A percentile compares a stretch with the other conserved stretches of the same genome.
Evolutionary conservation across 2,888 invertebrate genomes (phyloP).

Genomic region (Napeogenes inachia): DNA sequence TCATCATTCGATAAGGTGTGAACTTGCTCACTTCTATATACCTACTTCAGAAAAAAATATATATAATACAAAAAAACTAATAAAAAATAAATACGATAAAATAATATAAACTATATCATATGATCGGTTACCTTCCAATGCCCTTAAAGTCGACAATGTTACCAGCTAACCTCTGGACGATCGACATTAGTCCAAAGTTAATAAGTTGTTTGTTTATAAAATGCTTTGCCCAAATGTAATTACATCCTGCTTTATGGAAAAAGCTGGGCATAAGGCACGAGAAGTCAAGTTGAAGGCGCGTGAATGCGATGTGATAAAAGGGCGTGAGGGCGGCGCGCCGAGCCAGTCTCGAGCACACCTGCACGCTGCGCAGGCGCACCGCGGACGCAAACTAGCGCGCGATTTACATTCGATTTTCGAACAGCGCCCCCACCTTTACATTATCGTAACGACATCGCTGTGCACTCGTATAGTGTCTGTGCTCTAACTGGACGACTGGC

Average conservation of each 20-base stretch:
- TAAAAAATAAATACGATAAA: too few species aligned
- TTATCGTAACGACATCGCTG: conserved; percentile 41
- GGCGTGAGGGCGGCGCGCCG: conserved; percentile 58
- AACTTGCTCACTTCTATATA: too few species aligned
- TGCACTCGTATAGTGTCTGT: conserved; percentile 61
- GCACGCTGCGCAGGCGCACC: conserved; percentile 55
- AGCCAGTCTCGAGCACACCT: conserved; percentile 64
- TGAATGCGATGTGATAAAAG: conserved; percentile 71
- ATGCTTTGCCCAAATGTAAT: conserved; percentile 11
- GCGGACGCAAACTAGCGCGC: conserved; percentile 32
- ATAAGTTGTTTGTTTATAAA: conserved; percentile 6
- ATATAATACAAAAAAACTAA: too few species aligned
- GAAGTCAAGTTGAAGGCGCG: conserved; percentile 71
- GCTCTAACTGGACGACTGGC: conserved; percentile 50
- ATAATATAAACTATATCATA: too few species aligned
- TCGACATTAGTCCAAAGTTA: background rate
- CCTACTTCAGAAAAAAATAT: too few species aligned
- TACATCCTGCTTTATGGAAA: conserved; percentile 18
- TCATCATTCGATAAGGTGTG: too few species aligned
- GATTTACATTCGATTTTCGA: conserved; percentile 37
- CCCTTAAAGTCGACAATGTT: too few species aligned
- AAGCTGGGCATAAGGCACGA: conserved; percentile 25
- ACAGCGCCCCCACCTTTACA: conserved; percentile 45
- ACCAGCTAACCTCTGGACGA: background rate
- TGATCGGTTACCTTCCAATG: too few species aligned